Percentiles rank a stretch among this genome's conserved stretches.
phyloP scores from a whole-genome alignment of 2,797 vertebrate species.

The Phoebastria nigripes region DNA sequence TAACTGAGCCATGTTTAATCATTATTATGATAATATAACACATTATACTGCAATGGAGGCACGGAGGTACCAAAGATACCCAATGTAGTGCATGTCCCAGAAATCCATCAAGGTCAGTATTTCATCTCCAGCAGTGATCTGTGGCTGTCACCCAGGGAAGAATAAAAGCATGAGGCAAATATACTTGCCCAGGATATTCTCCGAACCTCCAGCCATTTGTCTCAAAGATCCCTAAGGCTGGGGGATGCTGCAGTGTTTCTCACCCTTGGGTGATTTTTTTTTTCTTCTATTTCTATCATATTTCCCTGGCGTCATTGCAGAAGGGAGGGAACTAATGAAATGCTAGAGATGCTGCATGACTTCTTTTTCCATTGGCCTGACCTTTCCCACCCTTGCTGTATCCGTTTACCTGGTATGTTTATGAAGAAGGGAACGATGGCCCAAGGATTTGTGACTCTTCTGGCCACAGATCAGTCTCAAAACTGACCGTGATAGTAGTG shows the following conservation, averaged over 20 bases:
- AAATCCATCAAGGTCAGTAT: not conserved
- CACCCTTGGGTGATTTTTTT: not conserved
- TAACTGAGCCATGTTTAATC: not conserved
- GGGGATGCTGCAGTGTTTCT: not conserved
- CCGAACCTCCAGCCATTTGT: not conserved
- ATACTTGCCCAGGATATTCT: not conserved
- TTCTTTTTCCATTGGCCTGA: not conserved
- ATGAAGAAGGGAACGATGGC: not conserved
- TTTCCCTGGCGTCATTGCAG: not conserved
- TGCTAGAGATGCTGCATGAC: not conserved
- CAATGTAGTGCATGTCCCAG: not conserved
- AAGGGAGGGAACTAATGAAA: not conserved
- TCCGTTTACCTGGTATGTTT: not conserved
- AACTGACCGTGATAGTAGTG: accelerated
- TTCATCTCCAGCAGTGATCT: not conserved
- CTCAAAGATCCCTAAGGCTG: not conserved
- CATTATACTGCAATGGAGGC: not conserved
- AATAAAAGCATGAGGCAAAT: not conserved
- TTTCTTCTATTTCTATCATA: not conserved
- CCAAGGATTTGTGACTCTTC: not conserved
- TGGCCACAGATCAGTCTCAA: not conserved
- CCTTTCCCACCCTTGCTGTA: not conserved
- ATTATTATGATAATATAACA: not conserved
- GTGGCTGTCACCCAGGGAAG: not conserved
- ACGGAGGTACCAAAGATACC: not conserved